Base-by-base conservation (phyloP, 2,797 vertebrate genomes). In the Lerista edwardsae region DNA sequence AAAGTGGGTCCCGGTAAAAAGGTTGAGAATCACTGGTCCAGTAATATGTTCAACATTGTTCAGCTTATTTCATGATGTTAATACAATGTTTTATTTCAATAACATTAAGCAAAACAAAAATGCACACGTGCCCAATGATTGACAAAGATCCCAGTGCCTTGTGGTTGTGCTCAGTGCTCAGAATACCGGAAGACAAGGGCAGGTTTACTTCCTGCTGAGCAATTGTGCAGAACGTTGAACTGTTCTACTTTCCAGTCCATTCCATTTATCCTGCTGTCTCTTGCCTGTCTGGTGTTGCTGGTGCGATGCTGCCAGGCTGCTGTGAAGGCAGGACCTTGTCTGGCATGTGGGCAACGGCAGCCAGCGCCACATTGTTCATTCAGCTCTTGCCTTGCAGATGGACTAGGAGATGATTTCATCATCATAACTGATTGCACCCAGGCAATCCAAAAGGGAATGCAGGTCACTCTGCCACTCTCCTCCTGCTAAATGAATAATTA, bases 361-460 rank as follows among this genome's bases (percentile, higher is more conserved):
- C 59, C 1, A 23, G 57, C 34, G 65, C 64, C 74, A 39, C 17
- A 4, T 29, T 41, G 71, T 31, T 65, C 79, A 57, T 36, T 76
- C 31, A 72, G 12, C n/a, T 36, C 39, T 39, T 17, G 75, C 79
- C 55, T 57, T 8, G 19, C 79, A 88, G 83, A 77, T 82, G 79
- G 79, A 72, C 74, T 11, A 59, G 29, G 41, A 62, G 78, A 78
- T 79, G 80, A 82, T 41, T 86, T 73, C 80, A 78, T 82, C 80
- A 44, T 78, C 75, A 47, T 69, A 81, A 68, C 75, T 65, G 68
- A 86, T 73, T 78, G 44, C 47, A 74, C 21, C 3, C 79, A 65
- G 67, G 80, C 68, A 19, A 81, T 77, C 68, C 67, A 83, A 82
- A 74, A 36, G 67, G 65, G 75, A 82, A 44, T 64, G 44, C 47